Evolutionary conservation across 2,888 invertebrate species (phyloP), one percentile per base, ranked within the genome.

Genomic region (Cynaeus angustus): DNA sequence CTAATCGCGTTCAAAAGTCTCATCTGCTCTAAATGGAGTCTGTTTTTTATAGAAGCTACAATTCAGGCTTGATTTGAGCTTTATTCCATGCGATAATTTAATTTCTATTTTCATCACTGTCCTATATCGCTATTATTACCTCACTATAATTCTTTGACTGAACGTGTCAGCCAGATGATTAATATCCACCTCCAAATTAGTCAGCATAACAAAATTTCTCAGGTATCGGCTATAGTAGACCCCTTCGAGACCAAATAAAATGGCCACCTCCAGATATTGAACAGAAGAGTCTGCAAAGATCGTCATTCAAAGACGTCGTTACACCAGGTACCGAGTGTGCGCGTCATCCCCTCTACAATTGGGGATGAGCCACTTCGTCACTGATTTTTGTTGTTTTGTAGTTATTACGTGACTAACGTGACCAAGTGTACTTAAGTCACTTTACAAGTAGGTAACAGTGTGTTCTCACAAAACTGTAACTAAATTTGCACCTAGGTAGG

Each of bases 231-330:
- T 73, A 77, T 72, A 21, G 21, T 21, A 78, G 73, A 77, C 77
- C 79, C 64, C 78, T 80, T 56, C 80, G 77, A 74, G 79, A 79
- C 69, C 74, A 75, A 68, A 74, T 79, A 67, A 74, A 75, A 61
- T 82, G 82, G 82, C 82, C 82, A 56, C 82, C 82, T 30, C 76
- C 77, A 72, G 79, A 80, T 61, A 77, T 78, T 77, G 80, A 80
- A 48, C 73, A 77, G 68, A 76, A 76, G 74, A 77, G 74, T 66
- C 72, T 71, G 14, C 75, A 74, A 56, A 75, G 77, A 73, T 74
- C 81, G 69, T 76, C 78, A 53, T 83, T 80, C 77, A 80, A 80
- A 81, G 82, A 83, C 77, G 82, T 82, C 76, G 81, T 82, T 58
- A 77, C 76, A 70, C 81, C 84, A 83, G 83, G 84, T 83, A 71